Evolutionary conservation across 2,797 vertebrate species (phyloP), one percentile per base, ranked within the genome.

Genomic region (Sebastes jordani): DNA sequence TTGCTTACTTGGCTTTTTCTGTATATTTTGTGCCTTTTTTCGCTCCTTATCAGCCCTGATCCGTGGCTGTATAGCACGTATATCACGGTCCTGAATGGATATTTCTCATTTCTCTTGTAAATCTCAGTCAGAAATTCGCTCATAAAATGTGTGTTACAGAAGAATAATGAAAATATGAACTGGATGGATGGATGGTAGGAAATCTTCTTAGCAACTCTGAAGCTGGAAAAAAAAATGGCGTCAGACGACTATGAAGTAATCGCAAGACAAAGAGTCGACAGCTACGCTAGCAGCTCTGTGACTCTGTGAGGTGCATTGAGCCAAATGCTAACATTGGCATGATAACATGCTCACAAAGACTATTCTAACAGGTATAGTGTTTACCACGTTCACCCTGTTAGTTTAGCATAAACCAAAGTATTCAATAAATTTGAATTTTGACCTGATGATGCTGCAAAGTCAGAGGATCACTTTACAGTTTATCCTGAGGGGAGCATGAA

Each of bases 1-100:
- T 82, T 1, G 5, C 23, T 68, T 73, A 64, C 59, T 66, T 78
- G 64, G 61, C 73, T 78, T 78, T 74, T 75, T 30, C 58, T 16
- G 13, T 73, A 38, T 13, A 46, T 74, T 73, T 79, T 82, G 74
- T 81, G 86, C 76, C 66, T 72, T 76, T 76, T 84, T 60, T 70
- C 7, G 25, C 13, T 76, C 11, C n/a, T 52, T 9, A 16, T 78
- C 2, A 64, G 27, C 65, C 27, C 32, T 38, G 20, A 59, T 78
- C 63, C n/a, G 59, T 5, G 20, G 2, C 29, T 1, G 1, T 55
- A 2, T 23, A 23, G 60, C 46, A 63, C 6, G 2, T 30, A 34
- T 16, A 42, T 30, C n/a, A 13, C 5, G 0, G 49, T 34, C 13
- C 18, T 74, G 30, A 29, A 60, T 25, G 6, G 9, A 74, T 30